Conservation (phyloP, 2,888 invertebrate species). For the Eupithecia inturbata region DNA sequence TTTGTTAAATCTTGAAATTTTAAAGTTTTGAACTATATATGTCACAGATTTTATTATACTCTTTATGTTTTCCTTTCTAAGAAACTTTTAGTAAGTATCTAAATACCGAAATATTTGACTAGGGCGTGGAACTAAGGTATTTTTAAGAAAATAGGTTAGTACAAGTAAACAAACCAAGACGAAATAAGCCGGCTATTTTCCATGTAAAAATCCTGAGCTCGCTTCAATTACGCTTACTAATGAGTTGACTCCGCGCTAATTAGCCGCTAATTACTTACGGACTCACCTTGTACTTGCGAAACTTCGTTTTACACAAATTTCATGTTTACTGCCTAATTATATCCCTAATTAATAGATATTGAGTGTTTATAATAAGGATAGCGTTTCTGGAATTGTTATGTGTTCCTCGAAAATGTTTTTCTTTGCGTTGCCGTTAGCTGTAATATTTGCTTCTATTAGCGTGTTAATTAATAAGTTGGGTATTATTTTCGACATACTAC, state of each 20-base stretch:
- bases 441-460: not conserved
- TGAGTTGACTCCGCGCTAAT: conserved; percentile 79
- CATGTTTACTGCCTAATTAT: conserved; percentile 62
- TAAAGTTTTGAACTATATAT: not conserved
- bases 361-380: conserved; percentile 39
- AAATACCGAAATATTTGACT: not conserved
- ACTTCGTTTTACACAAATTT: conserved; percentile 64
- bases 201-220: conserved; percentile 69
- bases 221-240: conserved; percentile 79
- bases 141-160: not conserved
- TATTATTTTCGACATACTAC: no score
- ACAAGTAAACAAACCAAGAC: conserved; percentile 44
- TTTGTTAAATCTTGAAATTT: not conserved
- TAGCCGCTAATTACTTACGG: conserved; percentile 80
- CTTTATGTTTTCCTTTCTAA: not conserved
- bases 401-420: conserved; percentile 13
- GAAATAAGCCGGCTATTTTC: conserved; percentile 66
- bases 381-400: conserved; percentile 29
- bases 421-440: not conserved
- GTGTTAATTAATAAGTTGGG: not conserved
- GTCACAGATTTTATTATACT: no score
- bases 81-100: not conserved
- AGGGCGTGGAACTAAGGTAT: not conserved
- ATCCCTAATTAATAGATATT: conserved; percentile 53
- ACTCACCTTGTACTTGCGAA: conserved; percentile 69